Conservation (phyloP, 2,888 invertebrate species). For the Drymonia ruficornis region DNA sequence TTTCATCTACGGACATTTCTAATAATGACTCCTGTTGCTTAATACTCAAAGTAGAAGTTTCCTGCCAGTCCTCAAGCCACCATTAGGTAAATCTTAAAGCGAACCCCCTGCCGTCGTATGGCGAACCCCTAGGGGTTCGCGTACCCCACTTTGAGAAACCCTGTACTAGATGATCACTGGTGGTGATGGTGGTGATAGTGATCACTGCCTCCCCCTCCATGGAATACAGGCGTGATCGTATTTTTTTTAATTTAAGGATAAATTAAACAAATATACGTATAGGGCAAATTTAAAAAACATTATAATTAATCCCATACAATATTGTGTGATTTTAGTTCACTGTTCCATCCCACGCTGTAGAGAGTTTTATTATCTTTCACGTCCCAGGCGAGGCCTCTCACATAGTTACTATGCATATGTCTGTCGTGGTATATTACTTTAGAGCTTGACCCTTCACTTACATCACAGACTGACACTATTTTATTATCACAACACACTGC, state of each 20-base stretch:
- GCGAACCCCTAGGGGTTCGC: too few species aligned
- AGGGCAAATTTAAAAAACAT: background rate
- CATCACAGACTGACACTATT: conserved; percentile 67
- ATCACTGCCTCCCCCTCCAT: too few species aligned
- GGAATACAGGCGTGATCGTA: too few species aligned
- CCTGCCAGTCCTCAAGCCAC: too few species aligned
- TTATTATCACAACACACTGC: conserved; percentile 78
- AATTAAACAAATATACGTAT: background rate
- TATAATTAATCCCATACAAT: conserved; percentile 36
- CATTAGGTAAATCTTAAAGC: too few species aligned
- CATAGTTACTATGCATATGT: conserved; percentile 73
- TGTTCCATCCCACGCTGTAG: conserved; percentile 86
- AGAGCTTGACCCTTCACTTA: conserved; percentile 44
- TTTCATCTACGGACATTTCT: too few species aligned
- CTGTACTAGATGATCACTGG: too few species aligned
- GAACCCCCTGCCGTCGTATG: too few species aligned
- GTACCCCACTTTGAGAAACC: too few species aligned
- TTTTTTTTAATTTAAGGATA: background rate
- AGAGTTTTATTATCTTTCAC: conserved; percentile 57
- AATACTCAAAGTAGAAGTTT: too few species aligned
- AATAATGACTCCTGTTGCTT: too few species aligned
- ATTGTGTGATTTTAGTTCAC: conserved; percentile 68
- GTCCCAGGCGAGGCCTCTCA: conserved; percentile 84
- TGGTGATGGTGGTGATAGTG: too few species aligned
- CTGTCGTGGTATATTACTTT: conserved; percentile 62